Evolutionary conservation across 2,797 vertebrate species (phyloP), one percentile per base, ranked within the genome.

Genomic region (Halcyon smyrnensis): DNA sequence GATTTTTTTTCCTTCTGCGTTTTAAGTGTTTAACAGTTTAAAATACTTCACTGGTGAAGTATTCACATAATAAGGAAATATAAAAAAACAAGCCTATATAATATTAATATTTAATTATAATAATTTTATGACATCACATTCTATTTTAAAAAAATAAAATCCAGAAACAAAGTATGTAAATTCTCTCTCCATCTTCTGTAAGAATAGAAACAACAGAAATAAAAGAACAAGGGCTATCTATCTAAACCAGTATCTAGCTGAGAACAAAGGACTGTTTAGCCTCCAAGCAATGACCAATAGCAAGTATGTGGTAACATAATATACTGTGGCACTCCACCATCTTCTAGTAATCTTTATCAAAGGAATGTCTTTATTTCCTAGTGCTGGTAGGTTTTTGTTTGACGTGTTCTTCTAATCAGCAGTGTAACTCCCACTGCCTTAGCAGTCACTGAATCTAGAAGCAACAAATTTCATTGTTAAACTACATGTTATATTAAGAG

Each of bases 241-340:
- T 24, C 17, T 51, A 20, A 36, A 11, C 13, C 23, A 27, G 13
- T 5, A 34, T 54, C 10, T 48, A 37, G 15, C 41, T 67, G 64
- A 77, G 24, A 69, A 20, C 36, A 56, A 64, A 34, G 28, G 10
- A 15, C 17, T 82, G 8, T 17, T 75, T 6, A 39, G 37, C 23
- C 51, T 21, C 30, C 27, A 81, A 23, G 32, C 11, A 77, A n/a
- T 12, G 41, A 8, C 28, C n/a, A 41, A 21, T 2, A 80, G 30
- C 7, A 67, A 34, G 1, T 5, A 12, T 8, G 34, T 46, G 43
- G 4, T 14, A 34, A 30, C 2, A 0, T 2, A 9, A 48, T 18
- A 19, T 34, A 15, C 25, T 25, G 46, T 32, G 15, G 12, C 37
- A 1, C 4, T 62, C 21, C 15, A 2, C 4, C 8, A 37, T 11